phyloP scores from a whole-genome alignment of 1,140 invertebrate species.

The Drosophila auraria region DNA sequence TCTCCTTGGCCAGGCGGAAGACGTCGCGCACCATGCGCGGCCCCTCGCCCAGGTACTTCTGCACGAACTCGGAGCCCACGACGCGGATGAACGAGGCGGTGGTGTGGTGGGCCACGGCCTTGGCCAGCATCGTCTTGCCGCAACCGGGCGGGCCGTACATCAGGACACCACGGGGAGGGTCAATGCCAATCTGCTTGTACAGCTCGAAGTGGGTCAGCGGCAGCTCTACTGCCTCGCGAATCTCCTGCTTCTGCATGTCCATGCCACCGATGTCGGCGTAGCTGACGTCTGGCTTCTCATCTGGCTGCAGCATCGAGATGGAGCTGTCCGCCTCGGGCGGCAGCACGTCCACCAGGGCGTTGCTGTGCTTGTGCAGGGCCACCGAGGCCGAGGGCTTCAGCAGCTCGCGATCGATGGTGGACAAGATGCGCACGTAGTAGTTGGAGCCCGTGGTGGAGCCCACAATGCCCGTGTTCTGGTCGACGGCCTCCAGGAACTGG shows the following conservation, averaged over 20 bases:
- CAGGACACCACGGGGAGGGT: constrained; percentile 98
- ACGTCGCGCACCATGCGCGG: constrained; percentile 99
- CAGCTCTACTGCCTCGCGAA: constrained; percentile 98
- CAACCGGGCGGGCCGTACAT: constrained; percentile 99
- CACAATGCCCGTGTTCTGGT: constrained; percentile 98
- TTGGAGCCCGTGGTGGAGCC: constrained; percentile 94
- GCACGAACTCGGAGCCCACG: constrained; percentile 99
- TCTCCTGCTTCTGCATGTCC: constrained; percentile 99
- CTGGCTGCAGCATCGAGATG: constrained; percentile 96
- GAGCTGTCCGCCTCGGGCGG: constrained; percentile 99
- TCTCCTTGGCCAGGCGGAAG: constrained; percentile 99
- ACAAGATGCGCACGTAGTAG: constrained; percentile 98
- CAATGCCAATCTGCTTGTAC: constrained; percentile 98
- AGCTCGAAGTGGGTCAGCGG: constrained; percentile 99
- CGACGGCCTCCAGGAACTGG: constrained; percentile 98
- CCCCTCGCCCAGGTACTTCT: constrained; percentile 99
- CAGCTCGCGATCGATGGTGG: constrained; percentile 97
- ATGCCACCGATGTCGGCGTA: constrained; percentile 99
- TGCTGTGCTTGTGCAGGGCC: constrained; percentile 98
- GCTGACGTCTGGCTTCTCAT: constrained; percentile 99
- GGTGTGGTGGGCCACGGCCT: constrained; percentile 99
- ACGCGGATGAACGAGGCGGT: constrained; percentile 99
- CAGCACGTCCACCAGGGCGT: constrained; percentile 98
- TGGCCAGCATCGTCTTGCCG: constrained; percentile 98
- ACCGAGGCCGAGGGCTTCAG: constrained; percentile 98